Percentiles rank a stretch among this genome's conserved stretches.
Evolutionary conservation across 1,140 invertebrate genomes (phyloP).

Genomic region (Rhagoletis pomonella): DNA sequence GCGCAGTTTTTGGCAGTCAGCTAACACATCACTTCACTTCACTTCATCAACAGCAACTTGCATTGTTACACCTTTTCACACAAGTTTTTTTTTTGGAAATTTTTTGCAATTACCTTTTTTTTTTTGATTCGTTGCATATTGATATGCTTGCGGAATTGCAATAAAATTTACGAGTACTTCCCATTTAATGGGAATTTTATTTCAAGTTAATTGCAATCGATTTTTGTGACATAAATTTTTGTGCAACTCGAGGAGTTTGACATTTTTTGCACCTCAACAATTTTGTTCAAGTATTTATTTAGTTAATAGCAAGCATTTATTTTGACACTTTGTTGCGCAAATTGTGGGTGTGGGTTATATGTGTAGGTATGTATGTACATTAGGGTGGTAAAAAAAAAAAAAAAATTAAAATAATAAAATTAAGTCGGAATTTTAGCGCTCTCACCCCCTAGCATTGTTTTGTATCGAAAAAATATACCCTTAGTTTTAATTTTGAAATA

Average conservation of each 20-base stretch:
- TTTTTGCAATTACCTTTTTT: background rate
- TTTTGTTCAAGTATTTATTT: background rate
- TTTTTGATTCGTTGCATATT: background rate
- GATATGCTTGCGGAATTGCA: background rate
- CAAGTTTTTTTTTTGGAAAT: background rate
- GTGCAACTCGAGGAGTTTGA: background rate
- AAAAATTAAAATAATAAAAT: too few species aligned
- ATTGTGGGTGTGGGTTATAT: constrained; percentile 1
- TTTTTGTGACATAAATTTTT: constrained; percentile 8
- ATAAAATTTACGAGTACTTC: background rate
- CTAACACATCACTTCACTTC: background rate
- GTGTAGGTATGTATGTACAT: background rate
- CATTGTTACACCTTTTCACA: background rate
- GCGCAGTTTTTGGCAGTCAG: constrained; percentile 23
- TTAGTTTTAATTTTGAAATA: too few species aligned
- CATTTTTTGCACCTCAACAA: background rate
- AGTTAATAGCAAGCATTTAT: background rate
- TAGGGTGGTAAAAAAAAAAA: too few species aligned
- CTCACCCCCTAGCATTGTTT: too few species aligned
- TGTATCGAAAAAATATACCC: too few species aligned
- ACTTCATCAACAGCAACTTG: background rate
- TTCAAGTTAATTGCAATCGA: constrained; percentile 41
- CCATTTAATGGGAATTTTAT: constrained; percentile 7
- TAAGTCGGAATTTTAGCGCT: too few species aligned
- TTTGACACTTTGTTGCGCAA: background rate